Evolutionary conservation across 1,140 invertebrate species (phyloP), one percentile per base, ranked within the genome.

Genomic region (Megalopta genalis): DNA sequence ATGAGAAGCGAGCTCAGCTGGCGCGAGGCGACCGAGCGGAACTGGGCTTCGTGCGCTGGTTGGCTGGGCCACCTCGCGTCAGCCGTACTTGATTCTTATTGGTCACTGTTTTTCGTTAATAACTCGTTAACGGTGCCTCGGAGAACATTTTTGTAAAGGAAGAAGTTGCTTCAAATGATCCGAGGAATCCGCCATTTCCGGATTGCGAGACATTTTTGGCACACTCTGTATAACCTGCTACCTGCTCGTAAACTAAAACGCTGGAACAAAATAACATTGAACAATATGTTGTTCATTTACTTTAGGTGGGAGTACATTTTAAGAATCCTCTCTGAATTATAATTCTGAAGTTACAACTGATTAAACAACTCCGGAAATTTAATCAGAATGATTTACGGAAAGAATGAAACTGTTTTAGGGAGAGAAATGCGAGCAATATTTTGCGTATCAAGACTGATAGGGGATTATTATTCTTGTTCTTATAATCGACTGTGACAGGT

Each of bases 361-460:
- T 8, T 2, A 18, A 69, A 16, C 7, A 70, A 67, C 57, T 72
- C 63, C 42, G 70, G 59, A 42, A 21, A 59, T 42, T 64, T 10
- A 49, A 65, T 27, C 57, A 37, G 25, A 62, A 81, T 32, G 25
- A 27, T 60, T 71, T 57, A n/a, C 46, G 23, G n/a, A 37, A 54
- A 66, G 39, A 64, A 66, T 69, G 49, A 39, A 59, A 60, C n/a
- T 42, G 8, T 32, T 49, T 32, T 59, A 57, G 42, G 1, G 12
- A 27, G 12, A 7, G 21, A 42, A 25, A 16, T 49, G 7, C 18
- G 16, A 9, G 39, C n/a, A 66, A 27, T 16, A 49, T 18, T 49
- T 49, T 49, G 16, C 65, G 23, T 18, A 49, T 8, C 46, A 8
- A 23, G 14, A 49, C 25, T 57, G 7, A 57, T 21, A 12, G 18